Percentiles rank a stretch among this genome's conserved stretches.
phyloP scores from a whole-genome alignment of 2,797 vertebrate genomes.

The Micromesistius poutassou region DNA sequence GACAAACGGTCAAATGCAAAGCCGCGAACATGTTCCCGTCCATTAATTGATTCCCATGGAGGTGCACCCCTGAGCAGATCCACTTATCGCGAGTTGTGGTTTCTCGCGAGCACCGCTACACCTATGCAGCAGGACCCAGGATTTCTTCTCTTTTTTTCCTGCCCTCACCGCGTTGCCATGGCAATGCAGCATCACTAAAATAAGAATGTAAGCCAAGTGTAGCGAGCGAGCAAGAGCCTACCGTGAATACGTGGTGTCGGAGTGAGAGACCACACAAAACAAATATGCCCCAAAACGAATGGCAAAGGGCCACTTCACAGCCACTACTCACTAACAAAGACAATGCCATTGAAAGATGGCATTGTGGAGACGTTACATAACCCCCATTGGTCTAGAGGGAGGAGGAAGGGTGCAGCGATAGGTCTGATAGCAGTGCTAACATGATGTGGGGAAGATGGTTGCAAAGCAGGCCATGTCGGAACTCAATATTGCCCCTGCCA shows the following conservation, averaged over 20 bases:
- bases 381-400: constrained; percentile 5
- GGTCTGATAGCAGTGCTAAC: constrained; percentile 50
- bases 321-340: neutral
- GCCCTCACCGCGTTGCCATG: constrained; percentile 60
- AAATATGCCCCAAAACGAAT: neutral
- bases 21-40: neutral
- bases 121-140: neutral
- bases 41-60: neutral
- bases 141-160: constrained; percentile 23
- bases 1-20: neutral
- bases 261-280: neutral
- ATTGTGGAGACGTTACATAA: neutral
- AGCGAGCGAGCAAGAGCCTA: neutral
- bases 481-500: neutral
- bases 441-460: neutral
- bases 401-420: constrained; percentile 20
- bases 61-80: neutral
- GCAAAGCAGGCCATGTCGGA: neutral
- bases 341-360: constrained; percentile 4
- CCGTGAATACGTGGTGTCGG: neutral
- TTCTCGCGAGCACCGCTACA: neutral
- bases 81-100: neutral
- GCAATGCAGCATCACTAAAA: constrained; percentile 52
- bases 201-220: constrained; percentile 20
- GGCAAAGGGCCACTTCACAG: neutral